phyloP scores from a whole-genome alignment of 2,797 vertebrate species.

The Phalanger gymnotis region DNA sequence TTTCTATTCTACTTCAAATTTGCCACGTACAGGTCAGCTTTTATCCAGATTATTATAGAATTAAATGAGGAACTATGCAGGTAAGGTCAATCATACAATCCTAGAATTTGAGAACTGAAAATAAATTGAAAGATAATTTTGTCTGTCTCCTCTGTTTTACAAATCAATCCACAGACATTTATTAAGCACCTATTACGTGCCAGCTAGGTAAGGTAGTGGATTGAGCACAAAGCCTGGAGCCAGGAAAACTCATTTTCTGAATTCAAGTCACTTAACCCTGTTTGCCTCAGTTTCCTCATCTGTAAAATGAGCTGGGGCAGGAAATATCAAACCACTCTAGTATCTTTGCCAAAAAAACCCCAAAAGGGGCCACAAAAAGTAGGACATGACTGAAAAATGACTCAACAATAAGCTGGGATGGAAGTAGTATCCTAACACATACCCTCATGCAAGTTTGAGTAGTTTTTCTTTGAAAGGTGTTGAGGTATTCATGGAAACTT shows the following conservation, averaged over 20 bases:
- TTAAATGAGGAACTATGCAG: background rate
- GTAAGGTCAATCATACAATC: background rate
- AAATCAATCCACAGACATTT: background rate
- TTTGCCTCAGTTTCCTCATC: background rate
- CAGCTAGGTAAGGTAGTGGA: background rate
- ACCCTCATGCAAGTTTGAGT: too few species aligned
- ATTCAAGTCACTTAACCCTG: background rate
- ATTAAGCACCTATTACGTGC: background rate
- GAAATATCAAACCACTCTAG: background rate
- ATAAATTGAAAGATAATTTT: background rate
- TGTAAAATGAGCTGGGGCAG: background rate
- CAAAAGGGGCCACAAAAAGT: too few species aligned
- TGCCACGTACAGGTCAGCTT: background rate
- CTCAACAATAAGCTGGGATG: too few species aligned
- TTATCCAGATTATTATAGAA: constrained; percentile 15
- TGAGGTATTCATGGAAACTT: too few species aligned
- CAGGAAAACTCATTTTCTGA: background rate
- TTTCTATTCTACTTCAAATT: background rate
- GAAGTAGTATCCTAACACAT: too few species aligned
- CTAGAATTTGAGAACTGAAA: background rate
- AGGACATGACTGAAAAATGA: too few species aligned
- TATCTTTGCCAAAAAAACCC: background rate
- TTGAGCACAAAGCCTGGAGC: background rate
- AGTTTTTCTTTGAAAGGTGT: too few species aligned
- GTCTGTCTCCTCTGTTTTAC: background rate